Conservation (phyloP, 1,140 invertebrate species). For the Sarcophaga peregrina region DNA sequence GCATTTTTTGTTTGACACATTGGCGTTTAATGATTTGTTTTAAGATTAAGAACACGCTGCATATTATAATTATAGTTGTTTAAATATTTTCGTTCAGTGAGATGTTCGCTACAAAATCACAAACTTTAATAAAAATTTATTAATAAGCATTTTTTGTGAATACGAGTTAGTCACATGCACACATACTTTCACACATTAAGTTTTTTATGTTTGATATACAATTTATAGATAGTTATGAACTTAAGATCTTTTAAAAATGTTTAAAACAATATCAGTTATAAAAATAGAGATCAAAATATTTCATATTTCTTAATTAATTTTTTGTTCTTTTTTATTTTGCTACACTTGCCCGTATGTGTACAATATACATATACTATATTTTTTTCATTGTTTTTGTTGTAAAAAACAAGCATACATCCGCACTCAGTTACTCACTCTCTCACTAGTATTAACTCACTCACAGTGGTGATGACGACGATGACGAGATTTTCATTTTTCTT, state of each 20-base stretch:
- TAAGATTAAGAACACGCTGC: constrained; percentile 17
- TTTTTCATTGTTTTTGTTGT: neutral
- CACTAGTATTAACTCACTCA: neutral
- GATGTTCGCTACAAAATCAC: too few species aligned
- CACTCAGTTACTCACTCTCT: constrained; percentile 12
- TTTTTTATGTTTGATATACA: too few species aligned
- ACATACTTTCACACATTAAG: too few species aligned
- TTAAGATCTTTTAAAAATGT: too few species aligned
- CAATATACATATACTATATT: neutral
- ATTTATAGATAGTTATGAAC: too few species aligned
- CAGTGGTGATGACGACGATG: constrained; percentile 7
- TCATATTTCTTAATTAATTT: too few species aligned
- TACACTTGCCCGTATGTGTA: neutral
- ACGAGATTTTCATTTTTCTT: constrained; percentile 25
- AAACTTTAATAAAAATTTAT: too few species aligned
- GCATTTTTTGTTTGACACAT: constrained; percentile 17
- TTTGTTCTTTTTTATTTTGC: neutral
- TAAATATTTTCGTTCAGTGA: too few species aligned
- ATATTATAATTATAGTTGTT: neutral
- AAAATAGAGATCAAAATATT: too few species aligned
- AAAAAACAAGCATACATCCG: neutral
- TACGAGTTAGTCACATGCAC: too few species aligned
- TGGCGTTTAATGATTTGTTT: constrained; percentile 9
- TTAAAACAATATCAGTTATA: too few species aligned
- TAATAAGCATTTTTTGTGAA: too few species aligned